Percentiles rank a stretch among this genome's conserved stretches.
phyloP scores from a whole-genome alignment of 1,140 invertebrate species.

The Homalodisca vitripennis region DNA sequence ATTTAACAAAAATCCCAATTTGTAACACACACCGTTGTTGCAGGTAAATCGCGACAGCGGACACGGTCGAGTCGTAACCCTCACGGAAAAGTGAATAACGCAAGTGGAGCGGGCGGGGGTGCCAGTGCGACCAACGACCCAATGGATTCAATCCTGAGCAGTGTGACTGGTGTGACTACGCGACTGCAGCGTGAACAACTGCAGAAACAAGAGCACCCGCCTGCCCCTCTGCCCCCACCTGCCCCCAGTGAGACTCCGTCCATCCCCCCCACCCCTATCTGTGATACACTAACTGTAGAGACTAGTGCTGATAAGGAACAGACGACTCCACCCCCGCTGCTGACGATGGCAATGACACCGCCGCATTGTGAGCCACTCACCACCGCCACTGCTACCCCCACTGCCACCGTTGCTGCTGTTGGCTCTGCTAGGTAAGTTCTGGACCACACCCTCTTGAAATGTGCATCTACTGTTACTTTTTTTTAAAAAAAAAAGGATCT shows the following conservation, averaged over 20 bases:
- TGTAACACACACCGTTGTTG: conserved; percentile 37
- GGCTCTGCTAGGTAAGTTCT: too few species aligned
- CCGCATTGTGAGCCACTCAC: neutral
- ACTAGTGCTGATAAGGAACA: conserved; percentile 1
- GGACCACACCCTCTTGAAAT: too few species aligned
- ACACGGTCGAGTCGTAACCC: conserved; percentile 42
- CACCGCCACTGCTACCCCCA: neutral
- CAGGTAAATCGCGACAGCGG: conserved; percentile 48
- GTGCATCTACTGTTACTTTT: too few species aligned
- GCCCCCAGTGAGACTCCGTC: conserved; percentile 30
- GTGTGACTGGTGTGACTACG: conserved; percentile 61
- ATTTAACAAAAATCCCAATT: too few species aligned
- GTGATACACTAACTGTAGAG: conserved; percentile 25
- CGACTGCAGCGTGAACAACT: conserved; percentile 75
- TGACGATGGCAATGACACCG: neutral
- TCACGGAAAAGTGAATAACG: conserved; percentile 47
- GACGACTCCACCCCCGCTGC: conserved; percentile 5
- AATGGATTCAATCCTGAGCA: conserved; percentile 38
- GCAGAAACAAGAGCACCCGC: conserved; percentile 52
- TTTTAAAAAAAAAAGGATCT: too few species aligned
- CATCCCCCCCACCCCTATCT: conserved; percentile 7
- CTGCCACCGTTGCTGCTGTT: too few species aligned
- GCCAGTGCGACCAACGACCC: conserved; percentile 28
- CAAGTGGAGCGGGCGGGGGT: conserved; percentile 26
- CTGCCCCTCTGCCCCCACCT: conserved; percentile 12